A percentile compares a stretch with the other conserved stretches of the same genome.
phyloP scores from a whole-genome alignment of 2,797 vertebrate species.

The Propithecus deckenii region DNA sequence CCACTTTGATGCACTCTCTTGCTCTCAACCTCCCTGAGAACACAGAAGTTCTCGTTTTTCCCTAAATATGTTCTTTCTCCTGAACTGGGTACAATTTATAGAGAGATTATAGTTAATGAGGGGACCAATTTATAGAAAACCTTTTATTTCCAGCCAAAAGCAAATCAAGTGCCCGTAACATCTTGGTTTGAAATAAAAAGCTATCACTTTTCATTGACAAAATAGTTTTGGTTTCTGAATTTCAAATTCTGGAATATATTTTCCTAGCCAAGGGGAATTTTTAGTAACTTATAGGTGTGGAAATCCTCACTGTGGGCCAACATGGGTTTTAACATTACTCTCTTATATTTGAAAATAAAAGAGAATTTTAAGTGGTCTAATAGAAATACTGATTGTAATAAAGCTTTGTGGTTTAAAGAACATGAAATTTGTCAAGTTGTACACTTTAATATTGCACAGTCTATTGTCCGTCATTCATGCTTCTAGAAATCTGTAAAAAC shows the following conservation, averaged over 20 bases:
- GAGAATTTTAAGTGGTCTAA: neutral
- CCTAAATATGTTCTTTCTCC: neutral
- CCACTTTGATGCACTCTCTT: neutral
- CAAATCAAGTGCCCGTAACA: neutral
- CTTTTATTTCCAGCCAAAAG: constrained; percentile 44
- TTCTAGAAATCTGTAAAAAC: neutral
- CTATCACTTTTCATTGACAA: neutral
- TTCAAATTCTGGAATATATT: constrained; percentile 12
- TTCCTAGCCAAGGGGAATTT: neutral
- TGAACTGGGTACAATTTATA: neutral
- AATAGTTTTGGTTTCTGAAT: constrained; percentile 35
- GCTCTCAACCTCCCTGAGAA: neutral
- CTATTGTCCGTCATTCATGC: neutral
- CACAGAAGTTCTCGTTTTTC: neutral
- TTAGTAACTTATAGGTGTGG: constrained; percentile 15
- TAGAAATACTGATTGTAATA: neutral
- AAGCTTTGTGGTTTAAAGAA: neutral
- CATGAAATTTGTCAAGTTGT: neutral
- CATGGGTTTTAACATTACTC: neutral
- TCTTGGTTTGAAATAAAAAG: constrained; percentile 43
- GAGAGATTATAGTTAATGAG: neutral
- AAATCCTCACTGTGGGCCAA: neutral
- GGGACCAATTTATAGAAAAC: neutral
- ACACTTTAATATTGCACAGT: neutral
- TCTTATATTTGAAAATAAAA: constrained; percentile 21